These are phyloP conservation scores for Parasteatoda tepidariorum DNA, from an alignment of 1,140 invertebrate species.

Conservation along the genomic window DNA sequence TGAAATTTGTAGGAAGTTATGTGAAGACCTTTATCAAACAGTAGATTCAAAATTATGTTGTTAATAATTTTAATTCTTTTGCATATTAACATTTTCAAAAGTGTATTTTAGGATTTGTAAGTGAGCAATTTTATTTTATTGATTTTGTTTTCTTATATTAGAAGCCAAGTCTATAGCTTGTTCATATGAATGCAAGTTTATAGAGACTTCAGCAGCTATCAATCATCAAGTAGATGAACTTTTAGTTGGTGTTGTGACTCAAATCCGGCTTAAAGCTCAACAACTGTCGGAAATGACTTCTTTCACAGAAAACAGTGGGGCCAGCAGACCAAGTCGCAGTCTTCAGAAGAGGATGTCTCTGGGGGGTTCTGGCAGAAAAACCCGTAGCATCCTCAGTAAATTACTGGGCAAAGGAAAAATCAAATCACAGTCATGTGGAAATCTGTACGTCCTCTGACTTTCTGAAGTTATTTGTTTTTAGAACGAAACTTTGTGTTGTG, in stretches of 20 bases:
- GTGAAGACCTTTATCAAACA: too few relatives aligned
- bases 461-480: not conserved
- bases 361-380: conserved; percentile 62
- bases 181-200: conserved; percentile 82
- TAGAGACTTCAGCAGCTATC: conserved; percentile 83
- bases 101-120: too few relatives aligned
- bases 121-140: not conserved
- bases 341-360: conserved; percentile 61
- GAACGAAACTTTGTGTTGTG: too few relatives aligned
- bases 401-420: conserved; percentile 65
- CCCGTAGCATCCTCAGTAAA: conserved; percentile 65
- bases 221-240: conserved; percentile 86
- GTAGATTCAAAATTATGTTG: too few relatives aligned
- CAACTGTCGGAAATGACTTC: conserved; percentile 37
- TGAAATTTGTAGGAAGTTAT: too few relatives aligned
- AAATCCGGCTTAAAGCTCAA: conserved; percentile 68
- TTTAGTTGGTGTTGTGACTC: conserved; percentile 78
- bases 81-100: too few relatives aligned
- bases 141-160: conserved; percentile 66
- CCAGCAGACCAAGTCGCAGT: not conserved
- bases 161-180: conserved; percentile 78
- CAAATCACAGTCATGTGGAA: conserved; percentile 68
- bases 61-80: too few relatives aligned
- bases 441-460: conserved; percentile 67
- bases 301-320: not conserved